Evolutionary conservation across 2,888 invertebrate genomes (phyloP).

Genomic region (Syrphus vitripennis): DNA sequence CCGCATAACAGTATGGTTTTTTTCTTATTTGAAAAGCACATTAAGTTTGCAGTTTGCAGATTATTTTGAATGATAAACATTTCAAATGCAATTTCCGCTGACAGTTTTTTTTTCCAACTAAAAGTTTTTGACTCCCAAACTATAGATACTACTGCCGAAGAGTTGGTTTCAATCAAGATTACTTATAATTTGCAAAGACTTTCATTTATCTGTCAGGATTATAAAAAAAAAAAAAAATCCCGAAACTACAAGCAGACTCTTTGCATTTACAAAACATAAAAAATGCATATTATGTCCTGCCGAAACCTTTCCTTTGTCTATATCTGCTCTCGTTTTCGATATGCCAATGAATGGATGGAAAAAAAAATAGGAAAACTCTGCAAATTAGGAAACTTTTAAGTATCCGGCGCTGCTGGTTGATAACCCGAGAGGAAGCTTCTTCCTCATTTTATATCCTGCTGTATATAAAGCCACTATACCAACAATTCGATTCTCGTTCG

Average conservation of each 20-base stretch:
- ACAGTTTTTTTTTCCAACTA: too few relatives aligned
- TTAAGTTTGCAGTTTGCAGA: too few relatives aligned
- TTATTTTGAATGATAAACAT: too few relatives aligned
- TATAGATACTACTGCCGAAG: background rate
- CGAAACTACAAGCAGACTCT: background rate
- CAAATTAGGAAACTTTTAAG: slow-evolving; percentile 65
- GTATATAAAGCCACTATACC: too few relatives aligned
- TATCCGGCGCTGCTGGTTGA: slow-evolving; percentile 42
- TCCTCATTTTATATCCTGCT: slow-evolving; percentile 39
- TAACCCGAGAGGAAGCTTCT: slow-evolving; percentile 39
- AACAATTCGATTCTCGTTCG: slow-evolving; percentile 11
- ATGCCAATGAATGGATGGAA: background rate
- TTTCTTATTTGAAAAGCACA: too few relatives aligned
- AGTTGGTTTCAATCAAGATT: background rate
- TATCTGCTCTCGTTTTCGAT: slow-evolving; percentile 8
- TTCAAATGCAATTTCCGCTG: too few relatives aligned
- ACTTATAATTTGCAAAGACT: background rate
- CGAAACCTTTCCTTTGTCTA: background rate
- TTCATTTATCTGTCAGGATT: background rate
- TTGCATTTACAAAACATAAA: background rate
- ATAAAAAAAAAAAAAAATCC: background rate
- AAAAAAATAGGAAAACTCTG: slow-evolving; percentile 14
- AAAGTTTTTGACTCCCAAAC: background rate
- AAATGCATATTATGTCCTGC: background rate
- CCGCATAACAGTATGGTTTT: too few relatives aligned